Evolutionary conservation across 2,888 invertebrate genomes (phyloP).

Genomic region (Antitype chi): DNA sequence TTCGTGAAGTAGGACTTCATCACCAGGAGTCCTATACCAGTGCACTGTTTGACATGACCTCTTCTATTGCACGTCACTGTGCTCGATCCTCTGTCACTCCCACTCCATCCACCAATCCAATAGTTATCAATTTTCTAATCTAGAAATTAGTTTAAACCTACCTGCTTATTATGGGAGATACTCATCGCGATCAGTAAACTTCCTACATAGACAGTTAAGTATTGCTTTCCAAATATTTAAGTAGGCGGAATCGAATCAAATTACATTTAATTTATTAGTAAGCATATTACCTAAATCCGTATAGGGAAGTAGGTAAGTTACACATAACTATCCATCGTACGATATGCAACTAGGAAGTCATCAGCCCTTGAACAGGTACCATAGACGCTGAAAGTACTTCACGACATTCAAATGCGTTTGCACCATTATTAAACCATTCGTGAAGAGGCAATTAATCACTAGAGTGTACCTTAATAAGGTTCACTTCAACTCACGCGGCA

Average conservation of each 20-base stretch:
- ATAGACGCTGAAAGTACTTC: constrained; percentile 19
- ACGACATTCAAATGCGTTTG: constrained; percentile 42
- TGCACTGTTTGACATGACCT: too few species aligned
- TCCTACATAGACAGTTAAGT: constrained; percentile 12
- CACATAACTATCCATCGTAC: constrained; percentile 26
- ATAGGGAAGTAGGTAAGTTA: neutral
- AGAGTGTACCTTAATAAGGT: constrained; percentile 44
- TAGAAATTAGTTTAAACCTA: neutral
- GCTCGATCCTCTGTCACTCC: neutral
- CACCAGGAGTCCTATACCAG: neutral
- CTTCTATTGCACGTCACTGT: neutral
- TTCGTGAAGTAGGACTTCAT: neutral
- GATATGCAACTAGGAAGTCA: constrained; percentile 52
- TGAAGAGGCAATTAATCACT: constrained; percentile 45
- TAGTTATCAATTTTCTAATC: constrained; percentile 20
- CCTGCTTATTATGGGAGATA: constrained; percentile 9
- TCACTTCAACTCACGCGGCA: constrained; percentile 27
- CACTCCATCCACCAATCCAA: too few species aligned
- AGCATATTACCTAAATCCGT: constrained; percentile 4
- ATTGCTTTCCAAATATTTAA: constrained; percentile 21
- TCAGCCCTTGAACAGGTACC: constrained; percentile 37
- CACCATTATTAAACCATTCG: constrained; percentile 17
- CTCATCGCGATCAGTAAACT: constrained; percentile 1
- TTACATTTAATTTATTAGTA: constrained; percentile 17
- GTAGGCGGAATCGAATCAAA: constrained; percentile 30